Evolutionary conservation across 2,113 vertebrate genomes (phyloP).

Genomic region (Xenopus laevis): DNA sequence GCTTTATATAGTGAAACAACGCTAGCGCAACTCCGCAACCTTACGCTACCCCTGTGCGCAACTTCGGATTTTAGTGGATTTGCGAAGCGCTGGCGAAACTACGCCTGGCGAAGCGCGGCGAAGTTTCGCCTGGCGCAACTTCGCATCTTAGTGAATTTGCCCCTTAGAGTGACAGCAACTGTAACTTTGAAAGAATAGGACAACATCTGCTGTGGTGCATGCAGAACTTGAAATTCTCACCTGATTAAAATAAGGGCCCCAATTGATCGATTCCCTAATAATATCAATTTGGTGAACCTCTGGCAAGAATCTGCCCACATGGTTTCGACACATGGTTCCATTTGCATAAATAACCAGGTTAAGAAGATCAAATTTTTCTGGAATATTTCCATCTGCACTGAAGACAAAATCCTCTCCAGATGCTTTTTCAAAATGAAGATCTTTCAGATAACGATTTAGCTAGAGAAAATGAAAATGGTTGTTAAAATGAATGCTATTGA

Average conservation of each 20-base stretch:
- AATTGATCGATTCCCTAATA: neutral
- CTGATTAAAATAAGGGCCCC: slow-evolving; percentile 1
- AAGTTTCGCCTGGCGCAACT: no score
- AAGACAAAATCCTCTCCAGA: neutral
- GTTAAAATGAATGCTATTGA: no score
- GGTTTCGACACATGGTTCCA: neutral
- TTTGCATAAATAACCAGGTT: neutral
- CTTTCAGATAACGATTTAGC: neutral
- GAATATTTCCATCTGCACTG: neutral
- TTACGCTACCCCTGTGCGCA: no score
- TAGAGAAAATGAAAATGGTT: no score
- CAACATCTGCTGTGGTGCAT: no score
- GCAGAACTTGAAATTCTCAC: neutral
- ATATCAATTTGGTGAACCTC: neutral
- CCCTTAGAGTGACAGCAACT: no score
- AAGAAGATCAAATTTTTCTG: neutral
- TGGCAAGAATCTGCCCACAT: neutral
- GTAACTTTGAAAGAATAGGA: neutral
- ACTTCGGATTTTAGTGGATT: no score
- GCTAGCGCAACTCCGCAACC: no score
- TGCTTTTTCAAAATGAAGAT: neutral
- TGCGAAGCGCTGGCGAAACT: no score
- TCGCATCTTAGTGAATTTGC: no score
- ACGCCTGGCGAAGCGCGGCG: no score
- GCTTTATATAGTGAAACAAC: no score